Evolutionary conservation across 2,113 vertebrate species (phyloP).

Genomic region (Microcebus griseorufus): DNA sequence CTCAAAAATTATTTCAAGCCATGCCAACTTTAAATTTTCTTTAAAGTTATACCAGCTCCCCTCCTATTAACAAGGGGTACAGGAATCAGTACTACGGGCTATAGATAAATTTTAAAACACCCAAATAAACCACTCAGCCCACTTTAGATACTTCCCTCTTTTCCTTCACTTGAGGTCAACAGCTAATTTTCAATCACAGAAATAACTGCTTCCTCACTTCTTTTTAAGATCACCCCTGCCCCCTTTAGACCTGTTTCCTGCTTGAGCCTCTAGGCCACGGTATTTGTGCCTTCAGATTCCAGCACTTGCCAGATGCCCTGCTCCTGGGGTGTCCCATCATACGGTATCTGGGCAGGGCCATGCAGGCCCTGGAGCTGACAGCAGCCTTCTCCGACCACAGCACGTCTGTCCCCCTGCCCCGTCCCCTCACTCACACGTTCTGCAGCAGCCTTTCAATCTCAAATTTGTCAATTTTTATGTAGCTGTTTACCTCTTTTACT

Average conservation of each 20-base stretch:
- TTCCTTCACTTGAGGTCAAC: background rate
- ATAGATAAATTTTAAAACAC: background rate
- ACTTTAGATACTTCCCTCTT: background rate
- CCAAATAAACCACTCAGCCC: background rate
- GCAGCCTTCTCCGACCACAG: too few species aligned
- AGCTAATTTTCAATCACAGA: background rate
- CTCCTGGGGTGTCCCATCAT: background rate
- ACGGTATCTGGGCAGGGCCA: background rate
- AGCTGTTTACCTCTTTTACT: background rate
- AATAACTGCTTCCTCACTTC: background rate
- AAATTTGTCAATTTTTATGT: background rate
- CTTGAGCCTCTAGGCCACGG: background rate
- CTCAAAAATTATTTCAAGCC: background rate
- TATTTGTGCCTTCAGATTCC: background rate
- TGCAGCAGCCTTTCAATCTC: background rate
- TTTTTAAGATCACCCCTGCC: background rate
- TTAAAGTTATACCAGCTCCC: background rate
- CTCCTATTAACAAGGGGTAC: background rate
- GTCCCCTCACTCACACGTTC: background rate
- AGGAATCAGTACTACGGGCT: background rate
- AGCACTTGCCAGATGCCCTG: background rate
- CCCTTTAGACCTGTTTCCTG: background rate
- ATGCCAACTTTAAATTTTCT: background rate
- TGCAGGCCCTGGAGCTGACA: background rate
- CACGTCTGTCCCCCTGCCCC: background rate